phyloP scores from a whole-genome alignment of 2,797 vertebrate genomes.

The Valencia hispanica region DNA sequence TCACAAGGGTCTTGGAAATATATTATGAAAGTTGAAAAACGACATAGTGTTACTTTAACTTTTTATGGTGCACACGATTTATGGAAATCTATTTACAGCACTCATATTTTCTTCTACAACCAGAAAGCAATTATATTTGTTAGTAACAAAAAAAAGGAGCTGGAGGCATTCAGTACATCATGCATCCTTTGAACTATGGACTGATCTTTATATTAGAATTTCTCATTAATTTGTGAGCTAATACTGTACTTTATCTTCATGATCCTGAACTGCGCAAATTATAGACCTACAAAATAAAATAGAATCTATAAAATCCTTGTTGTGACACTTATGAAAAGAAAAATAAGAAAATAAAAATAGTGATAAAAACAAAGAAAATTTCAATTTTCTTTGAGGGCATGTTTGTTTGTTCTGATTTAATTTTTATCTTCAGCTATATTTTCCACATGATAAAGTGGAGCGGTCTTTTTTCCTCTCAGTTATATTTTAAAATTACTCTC shows the following conservation, averaged over 20 bases:
- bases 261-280: not conserved
- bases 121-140: not conserved
- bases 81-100: too few species aligned
- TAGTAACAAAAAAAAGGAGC: not conserved
- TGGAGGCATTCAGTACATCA: not conserved
- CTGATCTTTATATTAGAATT: not conserved
- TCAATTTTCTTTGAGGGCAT: not conserved
- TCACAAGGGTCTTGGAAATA: too few species aligned
- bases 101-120: not conserved
- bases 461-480: not conserved
- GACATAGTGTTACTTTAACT: too few species aligned
- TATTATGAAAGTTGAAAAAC: too few species aligned
- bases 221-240: not conserved
- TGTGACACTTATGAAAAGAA: not conserved
- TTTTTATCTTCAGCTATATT: not conserved
- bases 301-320: not conserved
- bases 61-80: too few species aligned
- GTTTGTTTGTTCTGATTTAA: not conserved
- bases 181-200: not conserved
- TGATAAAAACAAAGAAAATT: not conserved
- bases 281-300: not conserved
- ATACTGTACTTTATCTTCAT: not conserved
- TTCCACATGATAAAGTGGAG: not conserved
- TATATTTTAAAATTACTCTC: too few species aligned
- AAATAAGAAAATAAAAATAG: not conserved